These are phyloP conservation scores for Hemicordylus capensis DNA, from an alignment of 2,113 vertebrate genomes.

Conservation along the genomic window DNA sequence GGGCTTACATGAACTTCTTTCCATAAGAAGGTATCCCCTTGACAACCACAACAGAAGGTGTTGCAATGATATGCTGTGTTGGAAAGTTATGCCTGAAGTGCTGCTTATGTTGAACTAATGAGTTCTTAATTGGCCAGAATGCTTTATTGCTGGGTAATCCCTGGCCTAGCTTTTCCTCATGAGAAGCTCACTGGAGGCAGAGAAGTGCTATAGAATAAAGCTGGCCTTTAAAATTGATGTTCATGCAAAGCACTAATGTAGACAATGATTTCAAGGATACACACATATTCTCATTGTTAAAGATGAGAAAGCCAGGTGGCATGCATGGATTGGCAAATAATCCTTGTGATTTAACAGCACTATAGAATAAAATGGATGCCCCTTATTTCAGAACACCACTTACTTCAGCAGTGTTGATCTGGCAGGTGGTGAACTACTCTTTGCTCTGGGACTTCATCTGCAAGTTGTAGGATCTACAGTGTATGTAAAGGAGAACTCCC, in stretches of 20 bases:
- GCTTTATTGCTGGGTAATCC: background rate
- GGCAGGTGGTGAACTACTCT: background rate
- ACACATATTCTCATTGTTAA: background rate
- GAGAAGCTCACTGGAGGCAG: background rate
- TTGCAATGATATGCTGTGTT: background rate
- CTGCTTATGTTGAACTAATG: slow-evolving; percentile 1
- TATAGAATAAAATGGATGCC: background rate
- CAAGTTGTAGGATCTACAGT: background rate
- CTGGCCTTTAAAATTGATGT: background rate
- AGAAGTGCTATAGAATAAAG: background rate
- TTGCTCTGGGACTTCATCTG: background rate
- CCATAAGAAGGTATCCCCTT: background rate
- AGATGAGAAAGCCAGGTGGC: background rate
- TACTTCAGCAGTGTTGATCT: background rate
- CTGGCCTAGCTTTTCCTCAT: background rate
- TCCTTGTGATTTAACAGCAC: background rate
- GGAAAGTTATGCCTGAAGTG: background rate
- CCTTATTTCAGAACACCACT: background rate
- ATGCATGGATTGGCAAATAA: background rate
- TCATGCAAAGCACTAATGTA: background rate
- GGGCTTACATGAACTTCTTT: background rate
- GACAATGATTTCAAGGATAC: background rate
- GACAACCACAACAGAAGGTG: background rate
- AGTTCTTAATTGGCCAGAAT: slow-evolving; percentile 15
- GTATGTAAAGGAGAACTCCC: background rate